Evolutionary conservation across 2,113 vertebrate species (phyloP).

Genomic region (Dromas ardeola): DNA sequence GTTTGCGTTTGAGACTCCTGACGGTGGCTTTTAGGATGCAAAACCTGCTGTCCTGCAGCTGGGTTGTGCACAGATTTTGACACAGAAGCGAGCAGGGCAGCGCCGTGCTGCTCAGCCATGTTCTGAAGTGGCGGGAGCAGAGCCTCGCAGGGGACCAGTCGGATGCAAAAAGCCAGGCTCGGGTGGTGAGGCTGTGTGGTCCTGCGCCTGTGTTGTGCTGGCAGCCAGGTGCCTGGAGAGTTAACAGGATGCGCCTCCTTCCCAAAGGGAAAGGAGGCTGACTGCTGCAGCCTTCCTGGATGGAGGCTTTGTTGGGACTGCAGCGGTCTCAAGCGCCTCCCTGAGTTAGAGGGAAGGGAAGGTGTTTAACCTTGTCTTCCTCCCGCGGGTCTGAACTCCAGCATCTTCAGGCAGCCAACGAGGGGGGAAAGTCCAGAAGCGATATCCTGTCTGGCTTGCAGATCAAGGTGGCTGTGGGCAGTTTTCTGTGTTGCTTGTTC

Average conservation of each 20-base stretch:
- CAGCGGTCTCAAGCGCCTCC: not conserved
- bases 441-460: not conserved
- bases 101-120: not conserved
- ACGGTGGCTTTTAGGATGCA: not conserved
- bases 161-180: fast-evolving
- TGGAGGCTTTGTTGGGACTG: not conserved
- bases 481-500: not conserved
- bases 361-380: not conserved
- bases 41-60: not conserved
- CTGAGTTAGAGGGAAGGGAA: not conserved
- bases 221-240: not conserved
- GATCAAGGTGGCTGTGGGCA: not conserved
- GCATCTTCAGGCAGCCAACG: not conserved
- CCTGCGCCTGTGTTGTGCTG: fast-evolving
- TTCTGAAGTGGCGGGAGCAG: not conserved
- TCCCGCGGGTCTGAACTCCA: not conserved
- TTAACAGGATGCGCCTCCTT: not conserved
- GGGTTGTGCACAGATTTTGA: not conserved
- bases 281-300: not conserved
- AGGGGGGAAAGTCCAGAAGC: not conserved
- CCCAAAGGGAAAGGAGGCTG: not conserved
- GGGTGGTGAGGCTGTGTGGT: not conserved
- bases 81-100: not conserved
- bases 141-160: not conserved
- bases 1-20: not conserved